Evolutionary conservation across 2,113 vertebrate genomes (phyloP).

Genomic region (human): GRCh38 chr22:34285001-34285500

Average conservation of each 20-base stretch:
- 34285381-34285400: neutral
- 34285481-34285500: neutral
- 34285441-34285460: fast-evolving
- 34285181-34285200: neutral
- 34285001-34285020: neutral
- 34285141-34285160: neutral
- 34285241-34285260: neutral
- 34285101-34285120: neutral
- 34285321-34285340: neutral
- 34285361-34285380: neutral
- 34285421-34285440: neutral
- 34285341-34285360: slow-evolving; percentile 22
- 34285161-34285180: neutral
- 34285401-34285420: neutral
- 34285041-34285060: neutral
- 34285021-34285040: neutral
- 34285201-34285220: neutral
- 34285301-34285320: neutral
- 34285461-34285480: fast-evolving
- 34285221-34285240: neutral
- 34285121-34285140: neutral
- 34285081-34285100: neutral
- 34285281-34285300: slow-evolving; percentile 4
- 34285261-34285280: neutral
- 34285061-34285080: neutral